Evolutionary conservation across 2,888 invertebrate species (phyloP), one percentile per base, ranked within the genome.

Genomic region (Oscheius sp.): DNA sequence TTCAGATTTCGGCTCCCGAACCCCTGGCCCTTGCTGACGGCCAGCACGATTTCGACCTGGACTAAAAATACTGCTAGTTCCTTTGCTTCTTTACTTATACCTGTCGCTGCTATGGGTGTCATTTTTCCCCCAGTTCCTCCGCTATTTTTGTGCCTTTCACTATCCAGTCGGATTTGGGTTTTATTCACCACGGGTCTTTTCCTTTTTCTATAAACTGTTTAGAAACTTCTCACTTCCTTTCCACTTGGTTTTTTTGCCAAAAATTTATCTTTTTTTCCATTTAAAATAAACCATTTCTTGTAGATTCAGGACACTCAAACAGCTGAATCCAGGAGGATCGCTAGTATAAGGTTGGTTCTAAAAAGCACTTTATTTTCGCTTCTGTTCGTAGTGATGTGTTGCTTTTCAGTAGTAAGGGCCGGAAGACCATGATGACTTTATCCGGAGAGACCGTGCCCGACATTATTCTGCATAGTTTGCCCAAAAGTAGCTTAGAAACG

Each of bases 21-120:
- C 66, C 55, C 10, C 29, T 66, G 5, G 35, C n/a, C 11, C 29
- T 74, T 5, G 47, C 74, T n/a, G 74, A 74, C 47, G 74, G 74
- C 7, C 74, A 74, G 35, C 37, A 68, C n/a, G 74, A 74, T 29
- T 58, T 74, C 35, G 74, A 74, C 10, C 51, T 74, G 21, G 74
- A 74, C 37, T 74, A 48, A 42, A 21, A n/a, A 13, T 66, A 9
- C 29, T 29, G n/a, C 2, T 47, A 9, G 5, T 32, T 32, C 0
- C 35, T 10, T 58, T 58, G 10, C 58, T 58, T 13, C 11, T 53
- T 11, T 9, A 50, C 50, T 50, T 11, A 11, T n/a, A n/a, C 35
- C 37, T 60, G 35, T 37, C 10, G 35, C 9, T 60, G 35, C 59
- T 35, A 35, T 37, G 35, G n/a, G 35, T 53, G n/a, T 53, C 53